Conservation (phyloP, 2,797 vertebrate species). For the Acestrorhynchus altus region DNA sequence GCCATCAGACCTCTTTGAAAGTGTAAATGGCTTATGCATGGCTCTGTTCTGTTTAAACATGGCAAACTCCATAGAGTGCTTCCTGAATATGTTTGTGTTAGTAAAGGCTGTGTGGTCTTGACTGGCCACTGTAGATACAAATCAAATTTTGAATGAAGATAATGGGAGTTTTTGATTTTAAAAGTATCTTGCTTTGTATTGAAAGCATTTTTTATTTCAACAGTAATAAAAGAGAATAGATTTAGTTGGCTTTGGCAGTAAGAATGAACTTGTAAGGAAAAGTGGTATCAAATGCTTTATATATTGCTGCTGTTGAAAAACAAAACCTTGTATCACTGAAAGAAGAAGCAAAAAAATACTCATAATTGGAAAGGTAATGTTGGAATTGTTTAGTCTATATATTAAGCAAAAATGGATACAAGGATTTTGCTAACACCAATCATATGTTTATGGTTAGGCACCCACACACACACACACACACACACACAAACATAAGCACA, state of each 20-base stretch:
- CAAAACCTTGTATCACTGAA: too few relatives aligned
- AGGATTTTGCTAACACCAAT: too few relatives aligned
- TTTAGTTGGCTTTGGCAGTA: too few relatives aligned
- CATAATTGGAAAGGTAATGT: too few relatives aligned
- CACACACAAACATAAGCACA: slow-evolving; percentile 31
- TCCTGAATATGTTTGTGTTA: background rate
- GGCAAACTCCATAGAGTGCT: background rate
- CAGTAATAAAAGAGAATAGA: too few relatives aligned
- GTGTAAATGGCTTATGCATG: slow-evolving; percentile 1
- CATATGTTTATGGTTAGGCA: background rate
- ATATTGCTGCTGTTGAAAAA: too few relatives aligned
- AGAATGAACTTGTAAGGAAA: too few relatives aligned
- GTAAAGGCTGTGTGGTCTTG: background rate
- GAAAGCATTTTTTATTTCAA: too few relatives aligned
- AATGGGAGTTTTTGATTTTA: background rate
- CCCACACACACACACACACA: slow-evolving; percentile 9
- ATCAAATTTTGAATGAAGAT: background rate
- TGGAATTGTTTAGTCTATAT: too few relatives aligned
- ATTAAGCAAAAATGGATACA: too few relatives aligned
- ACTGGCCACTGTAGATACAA: background rate
- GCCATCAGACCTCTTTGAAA: background rate
- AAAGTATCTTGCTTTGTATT: background rate
- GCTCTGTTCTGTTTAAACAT: background rate
- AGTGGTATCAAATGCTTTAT: too few relatives aligned
- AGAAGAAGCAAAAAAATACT: too few relatives aligned